These are phyloP conservation scores for Dioctria linearis DNA, from an alignment of 2,888 invertebrate species.

Conservation along the genomic window DNA sequence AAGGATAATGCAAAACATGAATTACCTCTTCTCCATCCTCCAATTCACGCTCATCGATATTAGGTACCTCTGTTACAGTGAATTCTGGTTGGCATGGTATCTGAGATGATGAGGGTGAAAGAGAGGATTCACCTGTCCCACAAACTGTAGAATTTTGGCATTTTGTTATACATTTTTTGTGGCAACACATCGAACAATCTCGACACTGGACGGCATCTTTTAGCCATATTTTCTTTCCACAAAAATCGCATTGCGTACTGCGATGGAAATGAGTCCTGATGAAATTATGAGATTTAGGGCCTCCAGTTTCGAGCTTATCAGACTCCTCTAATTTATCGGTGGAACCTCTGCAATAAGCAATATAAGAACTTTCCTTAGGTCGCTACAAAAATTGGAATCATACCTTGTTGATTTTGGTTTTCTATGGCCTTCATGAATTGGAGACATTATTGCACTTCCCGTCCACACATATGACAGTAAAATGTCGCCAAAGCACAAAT, in stretches of 20 bases:
- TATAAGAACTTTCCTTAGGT: neutral
- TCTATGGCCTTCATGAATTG: conserved; percentile 64
- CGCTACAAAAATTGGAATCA: neutral
- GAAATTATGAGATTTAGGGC: conserved; percentile 79
- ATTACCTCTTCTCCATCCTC: conserved; percentile 31
- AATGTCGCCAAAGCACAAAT: conserved; percentile 93
- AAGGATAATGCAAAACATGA: neutral
- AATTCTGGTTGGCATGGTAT: conserved; percentile 69
- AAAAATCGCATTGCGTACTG: conserved; percentile 93
- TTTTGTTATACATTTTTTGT: conserved; percentile 94
- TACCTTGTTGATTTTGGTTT: conserved; percentile 63
- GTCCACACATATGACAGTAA: conserved; percentile 87
- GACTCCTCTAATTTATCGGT: conserved; percentile 63
- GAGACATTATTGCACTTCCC: conserved; percentile 67
- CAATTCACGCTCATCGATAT: conserved; percentile 38
- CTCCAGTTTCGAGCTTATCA: conserved; percentile 59
- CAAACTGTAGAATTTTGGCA: conserved; percentile 84
- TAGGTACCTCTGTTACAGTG: conserved; percentile 70
- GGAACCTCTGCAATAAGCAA: conserved; percentile 57
- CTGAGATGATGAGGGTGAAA: conserved; percentile 31
- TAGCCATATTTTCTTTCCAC: conserved; percentile 97
- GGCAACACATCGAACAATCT: conserved; percentile 91
- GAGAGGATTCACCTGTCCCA: conserved; percentile 70
- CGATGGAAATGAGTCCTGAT: conserved; percentile 90
- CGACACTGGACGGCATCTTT: conserved; percentile 95